Percentiles rank a stretch among this genome's conserved stretches.
phyloP scores from a whole-genome alignment of 2,888 invertebrate genomes.

The Lycophotia porphyrea region DNA sequence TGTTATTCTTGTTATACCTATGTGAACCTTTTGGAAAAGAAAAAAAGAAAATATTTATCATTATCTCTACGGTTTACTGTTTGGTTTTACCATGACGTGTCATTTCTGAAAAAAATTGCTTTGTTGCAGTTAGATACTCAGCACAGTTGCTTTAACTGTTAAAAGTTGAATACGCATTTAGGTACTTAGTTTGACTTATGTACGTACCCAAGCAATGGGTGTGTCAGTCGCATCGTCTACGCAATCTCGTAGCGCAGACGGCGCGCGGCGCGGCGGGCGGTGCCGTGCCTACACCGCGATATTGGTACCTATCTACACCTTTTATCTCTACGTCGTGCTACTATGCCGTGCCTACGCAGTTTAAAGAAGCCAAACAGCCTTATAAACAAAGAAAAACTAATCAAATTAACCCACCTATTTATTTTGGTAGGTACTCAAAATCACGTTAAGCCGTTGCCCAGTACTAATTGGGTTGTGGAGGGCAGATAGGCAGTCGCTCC shows the following conservation, averaged over 20 bases:
- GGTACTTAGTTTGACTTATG: slow-evolving; percentile 39
- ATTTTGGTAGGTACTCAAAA: no score
- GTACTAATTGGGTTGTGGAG: no score
- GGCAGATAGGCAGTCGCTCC: no score
- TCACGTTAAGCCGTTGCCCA: no score
- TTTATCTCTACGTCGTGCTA: background rate
- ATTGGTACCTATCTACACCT: background rate
- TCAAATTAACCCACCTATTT: background rate
- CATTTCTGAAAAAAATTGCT: slow-evolving; percentile 3
- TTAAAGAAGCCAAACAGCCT: background rate
- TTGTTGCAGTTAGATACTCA: background rate
- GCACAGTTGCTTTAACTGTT: slow-evolving; percentile 2
- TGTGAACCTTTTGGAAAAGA: background rate
- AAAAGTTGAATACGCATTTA: background rate
- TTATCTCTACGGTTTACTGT: background rate
- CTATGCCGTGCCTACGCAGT: background rate
- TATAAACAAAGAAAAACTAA: background rate
- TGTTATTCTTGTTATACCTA: background rate
- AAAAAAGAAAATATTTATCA: background rate
- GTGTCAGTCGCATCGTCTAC: slow-evolving; percentile 49
- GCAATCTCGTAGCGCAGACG: slow-evolving; percentile 39
- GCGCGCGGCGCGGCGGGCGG: background rate
- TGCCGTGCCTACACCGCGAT: no score
- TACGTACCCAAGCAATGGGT: slow-evolving; percentile 7
- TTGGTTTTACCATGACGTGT: background rate